These are phyloP conservation scores for Antigone vipio DNA, from an alignment of 2,113 vertebrate species.

Conservation along the genomic window DNA sequence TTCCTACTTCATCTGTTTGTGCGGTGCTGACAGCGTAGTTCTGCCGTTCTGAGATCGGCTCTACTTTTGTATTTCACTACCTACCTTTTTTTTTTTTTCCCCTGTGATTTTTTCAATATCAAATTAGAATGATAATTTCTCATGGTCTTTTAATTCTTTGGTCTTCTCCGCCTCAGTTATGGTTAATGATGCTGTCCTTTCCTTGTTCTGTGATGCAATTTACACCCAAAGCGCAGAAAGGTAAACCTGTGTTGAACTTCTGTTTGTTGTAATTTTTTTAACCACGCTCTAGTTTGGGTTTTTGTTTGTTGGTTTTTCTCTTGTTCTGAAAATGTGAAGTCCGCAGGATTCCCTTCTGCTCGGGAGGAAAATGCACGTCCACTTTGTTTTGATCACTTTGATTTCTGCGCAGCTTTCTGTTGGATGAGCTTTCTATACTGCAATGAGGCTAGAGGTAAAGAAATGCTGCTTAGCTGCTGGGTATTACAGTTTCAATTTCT, in stretches of 20 bases:
- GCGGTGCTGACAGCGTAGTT: not conserved
- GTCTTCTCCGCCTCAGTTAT: not conserved
- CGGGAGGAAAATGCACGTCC: not conserved
- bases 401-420: not conserved
- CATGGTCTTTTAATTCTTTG: not conserved
- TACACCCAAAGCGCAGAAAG: not conserved
- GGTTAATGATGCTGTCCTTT: not conserved
- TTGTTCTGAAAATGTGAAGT: not conserved
- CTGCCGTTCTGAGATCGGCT: not conserved
- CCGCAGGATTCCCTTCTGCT: not conserved
- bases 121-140: not conserved
- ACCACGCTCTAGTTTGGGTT: not conserved
- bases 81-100: fast-evolving
- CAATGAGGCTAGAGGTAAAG: not conserved
- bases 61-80: not conserved
- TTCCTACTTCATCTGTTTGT: not conserved
- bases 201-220: not conserved
- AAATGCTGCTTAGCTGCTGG: not conserved
- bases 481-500: not conserved
- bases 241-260: not conserved
- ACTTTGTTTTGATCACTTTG: not conserved
- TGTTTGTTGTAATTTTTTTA: not conserved
- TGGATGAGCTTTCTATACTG: not conserved
- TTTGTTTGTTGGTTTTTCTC: not conserved
- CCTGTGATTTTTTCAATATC: not conserved